phyloP scores from a whole-genome alignment of 2,797 vertebrate genomes.

The Orientallactaga sibirica region DNA sequence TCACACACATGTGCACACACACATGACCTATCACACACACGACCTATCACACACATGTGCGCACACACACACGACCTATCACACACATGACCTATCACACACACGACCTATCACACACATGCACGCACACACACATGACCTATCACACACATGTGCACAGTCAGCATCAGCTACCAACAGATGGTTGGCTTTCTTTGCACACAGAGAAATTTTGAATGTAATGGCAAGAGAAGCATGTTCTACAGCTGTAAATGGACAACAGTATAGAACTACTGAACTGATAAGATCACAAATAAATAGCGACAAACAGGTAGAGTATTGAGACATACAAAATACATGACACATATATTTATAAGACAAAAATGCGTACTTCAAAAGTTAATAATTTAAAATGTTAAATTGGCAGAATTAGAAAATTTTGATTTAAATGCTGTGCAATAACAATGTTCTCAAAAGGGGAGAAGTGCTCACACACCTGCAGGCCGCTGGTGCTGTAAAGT shows the following conservation, averaged over 20 bases:
- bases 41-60: too few species aligned
- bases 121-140: too few species aligned
- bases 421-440: neutral
- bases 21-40: too few species aligned
- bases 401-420: constrained; percentile 11
- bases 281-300: neutral
- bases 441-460: constrained; percentile 29
- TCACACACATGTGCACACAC: too few species aligned
- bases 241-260: neutral
- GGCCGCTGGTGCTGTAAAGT: neutral
- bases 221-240: neutral
- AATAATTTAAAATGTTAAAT: neutral
- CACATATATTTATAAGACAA: constrained; percentile 12
- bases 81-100: too few species aligned
- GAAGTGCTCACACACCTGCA: neutral
- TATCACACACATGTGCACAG: too few species aligned
- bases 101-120: too few species aligned
- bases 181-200: neutral
- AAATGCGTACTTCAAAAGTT: neutral
- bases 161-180: neutral
- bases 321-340: constrained; percentile 23
- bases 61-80: too few species aligned
- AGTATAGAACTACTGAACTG: neutral
- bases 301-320: neutral
- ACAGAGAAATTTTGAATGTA: neutral